These are phyloP conservation scores for Abscondita cerata DNA, from an alignment of 2,888 invertebrate genomes.

Conservation along the genomic window DNA sequence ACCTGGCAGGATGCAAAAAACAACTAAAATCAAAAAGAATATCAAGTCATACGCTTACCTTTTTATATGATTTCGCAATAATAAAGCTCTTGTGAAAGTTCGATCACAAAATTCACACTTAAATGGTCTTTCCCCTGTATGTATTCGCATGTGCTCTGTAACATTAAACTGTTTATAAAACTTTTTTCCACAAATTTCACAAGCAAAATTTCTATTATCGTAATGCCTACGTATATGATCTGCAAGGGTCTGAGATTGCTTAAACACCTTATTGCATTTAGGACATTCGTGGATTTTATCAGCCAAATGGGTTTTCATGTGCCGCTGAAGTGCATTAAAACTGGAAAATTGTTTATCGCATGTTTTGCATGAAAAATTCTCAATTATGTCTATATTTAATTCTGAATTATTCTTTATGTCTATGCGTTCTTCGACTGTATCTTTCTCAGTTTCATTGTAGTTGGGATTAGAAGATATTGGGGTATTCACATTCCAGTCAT, in stretches of 20 bases:
- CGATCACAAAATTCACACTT: slow-evolving; percentile 40
- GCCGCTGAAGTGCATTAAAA: slow-evolving; percentile 17
- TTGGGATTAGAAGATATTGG: no score
- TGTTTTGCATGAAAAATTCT: slow-evolving; percentile 18
- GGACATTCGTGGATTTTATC: slow-evolving; percentile 30
- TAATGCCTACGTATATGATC: slow-evolving; percentile 36
- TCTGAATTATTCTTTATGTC: not conserved
- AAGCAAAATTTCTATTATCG: slow-evolving; percentile 28
- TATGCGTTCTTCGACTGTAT: not conserved
- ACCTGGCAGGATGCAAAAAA: not conserved
- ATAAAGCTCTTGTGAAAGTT: slow-evolving; percentile 33
- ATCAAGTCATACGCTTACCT: slow-evolving; percentile 25
- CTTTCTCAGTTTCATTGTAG: no score
- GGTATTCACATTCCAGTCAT: not conserved
- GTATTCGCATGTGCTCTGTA: slow-evolving; percentile 45
- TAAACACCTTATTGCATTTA: slow-evolving; percentile 35
- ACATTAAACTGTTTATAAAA: slow-evolving; percentile 36
- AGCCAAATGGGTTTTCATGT: slow-evolving; percentile 13
- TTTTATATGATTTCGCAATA: slow-evolving; percentile 31
- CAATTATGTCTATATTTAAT: not conserved
- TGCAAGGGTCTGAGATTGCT: slow-evolving; percentile 26
- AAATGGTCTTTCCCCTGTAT: slow-evolving; percentile 48
- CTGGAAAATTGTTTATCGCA: slow-evolving; percentile 21
- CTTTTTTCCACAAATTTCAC: slow-evolving; percentile 31
- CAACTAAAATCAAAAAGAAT: not conserved